A percentile compares a stretch with the other conserved stretches of the same genome.
These are phyloP conservation scores for Holacanthella duospinosa DNA, from an alignment of 2,888 invertebrate genomes.

Conservation along the genomic window DNA sequence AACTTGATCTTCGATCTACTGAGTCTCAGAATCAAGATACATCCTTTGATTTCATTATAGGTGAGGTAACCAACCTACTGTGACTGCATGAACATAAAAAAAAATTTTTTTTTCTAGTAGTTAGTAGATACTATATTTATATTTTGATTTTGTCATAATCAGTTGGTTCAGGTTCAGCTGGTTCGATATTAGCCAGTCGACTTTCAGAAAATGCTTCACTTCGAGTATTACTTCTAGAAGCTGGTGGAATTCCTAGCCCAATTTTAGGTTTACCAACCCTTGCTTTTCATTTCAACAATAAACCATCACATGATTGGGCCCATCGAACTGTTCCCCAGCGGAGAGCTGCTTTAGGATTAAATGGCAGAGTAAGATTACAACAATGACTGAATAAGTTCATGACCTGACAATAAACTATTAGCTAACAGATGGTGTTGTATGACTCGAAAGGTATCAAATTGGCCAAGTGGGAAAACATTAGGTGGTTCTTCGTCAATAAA, in stretches of 20 bases:
- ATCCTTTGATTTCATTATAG: not conserved
- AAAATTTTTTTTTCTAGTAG: not conserved
- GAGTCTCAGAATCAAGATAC: not conserved
- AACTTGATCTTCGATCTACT: not conserved
- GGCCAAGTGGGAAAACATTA: slow-evolving; percentile 14
- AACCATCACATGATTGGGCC: slow-evolving; percentile 59
- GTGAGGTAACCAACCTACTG: too few relatives aligned
- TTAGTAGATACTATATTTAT: not conserved
- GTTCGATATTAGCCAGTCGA: slow-evolving; percentile 53
- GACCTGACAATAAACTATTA: too few relatives aligned
- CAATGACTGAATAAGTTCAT: too few relatives aligned
- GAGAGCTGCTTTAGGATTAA: slow-evolving; percentile 51
- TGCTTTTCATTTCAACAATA: slow-evolving; percentile 50
- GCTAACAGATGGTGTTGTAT: too few relatives aligned
- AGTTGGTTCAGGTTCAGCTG: slow-evolving; percentile 39
- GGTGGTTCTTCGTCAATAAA: slow-evolving; percentile 18
- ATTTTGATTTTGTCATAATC: not conserved
- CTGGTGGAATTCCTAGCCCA: slow-evolving; percentile 50
- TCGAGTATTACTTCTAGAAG: slow-evolving; percentile 38
- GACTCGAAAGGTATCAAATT: slow-evolving; percentile 8
- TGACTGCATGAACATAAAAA: not conserved
- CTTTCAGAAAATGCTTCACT: slow-evolving; percentile 40
- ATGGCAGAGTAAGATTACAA: slow-evolving; percentile 45
- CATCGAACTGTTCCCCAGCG: slow-evolving; percentile 56
- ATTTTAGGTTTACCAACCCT: slow-evolving; percentile 17